Conservation (phyloP, 1,140 invertebrate species). For the Saccostrea glomerata region DNA sequence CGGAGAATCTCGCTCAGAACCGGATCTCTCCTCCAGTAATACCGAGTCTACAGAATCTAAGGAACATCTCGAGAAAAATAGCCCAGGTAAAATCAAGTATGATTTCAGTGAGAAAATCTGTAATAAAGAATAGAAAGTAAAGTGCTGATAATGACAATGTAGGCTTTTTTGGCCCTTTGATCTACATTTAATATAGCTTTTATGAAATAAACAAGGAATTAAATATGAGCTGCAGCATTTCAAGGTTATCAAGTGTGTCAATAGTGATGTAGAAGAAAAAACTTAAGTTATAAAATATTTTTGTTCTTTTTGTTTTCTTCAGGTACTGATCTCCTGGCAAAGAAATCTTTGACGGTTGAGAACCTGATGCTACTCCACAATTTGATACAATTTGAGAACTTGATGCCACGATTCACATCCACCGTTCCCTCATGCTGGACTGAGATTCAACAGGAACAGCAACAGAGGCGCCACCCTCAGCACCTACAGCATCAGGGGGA, state of each 20-base stretch:
- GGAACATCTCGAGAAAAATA: constrained; percentile 37
- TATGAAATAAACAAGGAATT: neutral
- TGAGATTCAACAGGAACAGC: constrained; percentile 93
- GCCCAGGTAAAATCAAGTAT: constrained; percentile 32
- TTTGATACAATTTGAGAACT: constrained; percentile 84
- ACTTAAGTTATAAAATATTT: too few species aligned
- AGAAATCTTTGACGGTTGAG: constrained; percentile 81
- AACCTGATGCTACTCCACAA: constrained; percentile 83
- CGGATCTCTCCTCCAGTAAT: constrained; percentile 19
- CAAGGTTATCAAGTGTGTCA: neutral
- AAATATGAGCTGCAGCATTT: neutral
- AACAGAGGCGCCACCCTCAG: constrained; percentile 90
- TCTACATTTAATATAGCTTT: neutral
- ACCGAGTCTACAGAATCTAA: neutral
- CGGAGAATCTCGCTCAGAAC: constrained; percentile 34
- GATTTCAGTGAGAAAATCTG: neutral
- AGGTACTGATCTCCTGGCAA: constrained; percentile 81
- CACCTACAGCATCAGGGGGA: constrained; percentile 87
- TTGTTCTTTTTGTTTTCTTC: neutral
- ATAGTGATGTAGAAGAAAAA: neutral
- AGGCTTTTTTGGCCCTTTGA: neutral
- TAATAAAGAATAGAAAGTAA: neutral
- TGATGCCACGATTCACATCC: constrained; percentile 85
- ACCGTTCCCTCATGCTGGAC: constrained; percentile 95
- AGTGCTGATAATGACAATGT: neutral